These are phyloP conservation scores for Cotesia vestalis DNA, from an alignment of 1,140 invertebrate genomes.

Conservation along the genomic window DNA sequence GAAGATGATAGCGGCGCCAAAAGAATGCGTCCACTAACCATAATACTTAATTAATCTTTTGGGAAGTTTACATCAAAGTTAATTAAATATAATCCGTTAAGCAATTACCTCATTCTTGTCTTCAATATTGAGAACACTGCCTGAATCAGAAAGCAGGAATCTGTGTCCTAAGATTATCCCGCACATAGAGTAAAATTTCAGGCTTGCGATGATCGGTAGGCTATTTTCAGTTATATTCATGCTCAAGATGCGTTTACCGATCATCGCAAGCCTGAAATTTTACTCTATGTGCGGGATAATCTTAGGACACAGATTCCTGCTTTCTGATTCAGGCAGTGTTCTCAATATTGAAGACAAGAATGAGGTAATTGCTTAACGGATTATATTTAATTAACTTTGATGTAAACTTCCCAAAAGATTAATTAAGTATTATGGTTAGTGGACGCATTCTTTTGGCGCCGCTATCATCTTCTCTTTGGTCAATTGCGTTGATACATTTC, in stretches of 20 bases:
- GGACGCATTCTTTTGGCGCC: slow-evolving; percentile 36
- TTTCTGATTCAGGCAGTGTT: background rate
- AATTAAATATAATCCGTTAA: background rate
- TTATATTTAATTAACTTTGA: background rate
- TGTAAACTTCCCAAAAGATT: too few relatives aligned
- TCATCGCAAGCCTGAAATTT: slow-evolving; percentile 47
- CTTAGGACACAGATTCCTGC: slow-evolving; percentile 54
- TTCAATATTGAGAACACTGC: background rate
- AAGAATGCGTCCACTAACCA: slow-evolving; percentile 41
- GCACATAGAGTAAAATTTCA: slow-evolving; percentile 46
- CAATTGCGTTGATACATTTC: slow-evolving; percentile 68
- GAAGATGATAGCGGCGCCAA: slow-evolving; percentile 51
- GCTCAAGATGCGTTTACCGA: slow-evolving; percentile 42
- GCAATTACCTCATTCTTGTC: background rate
- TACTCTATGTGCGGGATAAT: slow-evolving; percentile 59
- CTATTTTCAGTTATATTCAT: too few relatives aligned
- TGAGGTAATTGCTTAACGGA: too few relatives aligned
- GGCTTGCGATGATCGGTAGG: slow-evolving; percentile 26
- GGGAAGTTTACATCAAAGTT: background rate
- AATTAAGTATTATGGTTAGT: slow-evolving; percentile 34
- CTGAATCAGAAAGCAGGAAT: slow-evolving; percentile 27
- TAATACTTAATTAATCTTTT: background rate
- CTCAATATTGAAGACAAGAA: background rate
- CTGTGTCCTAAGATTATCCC: slow-evolving; percentile 61
- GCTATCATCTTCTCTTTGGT: slow-evolving; percentile 54